Evolutionary conservation across 2,113 vertebrate species (phyloP), one percentile per base, ranked within the genome.

Genomic region (Scalopus aquaticus): DNA sequence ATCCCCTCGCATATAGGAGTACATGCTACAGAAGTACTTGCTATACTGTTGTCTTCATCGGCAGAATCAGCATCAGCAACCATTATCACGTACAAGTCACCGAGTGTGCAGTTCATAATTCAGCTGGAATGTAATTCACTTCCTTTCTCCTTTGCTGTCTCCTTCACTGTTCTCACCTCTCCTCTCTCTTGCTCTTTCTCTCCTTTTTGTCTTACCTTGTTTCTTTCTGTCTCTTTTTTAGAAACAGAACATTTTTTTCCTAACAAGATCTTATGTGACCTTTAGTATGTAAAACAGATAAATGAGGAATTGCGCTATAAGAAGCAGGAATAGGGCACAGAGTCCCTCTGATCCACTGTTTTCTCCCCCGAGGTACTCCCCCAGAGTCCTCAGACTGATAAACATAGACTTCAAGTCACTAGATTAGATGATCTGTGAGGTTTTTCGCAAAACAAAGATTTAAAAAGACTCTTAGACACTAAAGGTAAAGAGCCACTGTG

Each of bases 181-280:
- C 12, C 10, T 73, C 26, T 10, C 46, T 85, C 58, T 42, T 80
- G 32, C 19, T 51, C 10, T 8, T 10, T 88, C 49, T 44, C 15
- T 3, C 91, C 69, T 35, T 20, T 44, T 9, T 6, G 30, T 65
- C 19, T 35, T 76, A 11, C 79, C 30, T 79, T 64, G 13, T 54
- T 20, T 60, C 60, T 62, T 4, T 72, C 30, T 58, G 15, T 77
- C 64, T 54, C 37, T 65, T 30, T 70, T 96, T 81, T 91, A 86
- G 51, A 91, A 91, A 58, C 28, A 73, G 58, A 51, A 82, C 16
- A 4, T 19, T 74, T 79, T 16, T 51, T 54, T 35, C 73, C 78
- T 49, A 94, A 77, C 13, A 67, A 83, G 56, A 90, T 64, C 44
- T 95, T 54, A 42, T 9, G 46, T 51, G 56, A 74, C n/a, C 46